Base-by-base conservation (phyloP, 1,140 invertebrate genomes). In the Chironomus striatipennis region DNA sequence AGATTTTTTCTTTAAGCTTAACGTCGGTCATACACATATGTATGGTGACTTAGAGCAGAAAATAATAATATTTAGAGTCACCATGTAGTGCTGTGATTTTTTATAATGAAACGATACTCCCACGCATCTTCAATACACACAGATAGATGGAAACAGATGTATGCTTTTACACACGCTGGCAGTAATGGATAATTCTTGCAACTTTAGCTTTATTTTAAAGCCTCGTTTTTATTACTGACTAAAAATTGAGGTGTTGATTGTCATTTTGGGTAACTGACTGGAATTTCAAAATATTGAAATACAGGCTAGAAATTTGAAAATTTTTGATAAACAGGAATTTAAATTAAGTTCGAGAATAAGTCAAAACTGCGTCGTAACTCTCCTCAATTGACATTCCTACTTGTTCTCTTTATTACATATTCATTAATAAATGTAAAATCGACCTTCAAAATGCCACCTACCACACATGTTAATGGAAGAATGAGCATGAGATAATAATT, bases 111-210 rank as follows among this genome's bases (percentile, higher is more conserved):
- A 70, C 1, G 20, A 1, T 70, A 1, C 20, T 10, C 65, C 65
- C 65, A 70, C 65, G 65, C 65, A 73, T 73, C 17, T 17, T 73
- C 15, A 24, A 73, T 42, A 24, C 9, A 73, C 34, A 24, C 17
- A 17, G 12, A 73, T 18, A 17, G 12, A 73, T 18, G 21, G 15
- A 15, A 18, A 73, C 18, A 18, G 10, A 73, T 42, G 12, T 24
- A n/a, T 42, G 70, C 9, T 17, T 73, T 70, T 34, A 34, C 24
- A 34, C 24, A 34, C 24, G 24, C 24, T 34, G 24, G 24, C 24
- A 21, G 18, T 21, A 70, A 20, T 20, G 17, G 65, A 20, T 18
- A 20, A 70, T 70, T 70, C 65, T 70, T 70, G 65, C 65, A 70
- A 70, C 15, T 18, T 73, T 42, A 17, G 12, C 70, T 18, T 73